A percentile compares a stretch with the other conserved stretches of the same genome.
Evolutionary conservation across 92 coral and sea anemone genomes (phyloP).

Genomic region (Epizoanthus rinbou): DNA sequence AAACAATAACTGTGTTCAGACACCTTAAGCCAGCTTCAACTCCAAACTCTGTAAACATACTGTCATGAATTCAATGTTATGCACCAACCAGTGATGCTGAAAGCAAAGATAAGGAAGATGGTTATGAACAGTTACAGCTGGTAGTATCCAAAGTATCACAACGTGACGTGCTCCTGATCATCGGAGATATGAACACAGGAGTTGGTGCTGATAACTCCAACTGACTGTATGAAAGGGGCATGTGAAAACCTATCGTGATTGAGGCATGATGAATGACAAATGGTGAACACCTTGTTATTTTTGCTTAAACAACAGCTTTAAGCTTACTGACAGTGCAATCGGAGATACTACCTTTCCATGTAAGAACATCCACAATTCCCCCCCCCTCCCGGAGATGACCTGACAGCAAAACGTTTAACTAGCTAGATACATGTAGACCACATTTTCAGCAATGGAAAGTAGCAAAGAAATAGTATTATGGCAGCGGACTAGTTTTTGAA

Average conservation of each 20-base stretch:
- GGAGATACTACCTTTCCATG: slow-evolving; percentile 31
- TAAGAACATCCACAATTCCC: slow-evolving; percentile 24
- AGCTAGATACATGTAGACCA: background rate
- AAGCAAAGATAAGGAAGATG: slow-evolving; percentile 8
- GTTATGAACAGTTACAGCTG: slow-evolving; percentile 17
- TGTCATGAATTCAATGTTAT: too few relatives aligned
- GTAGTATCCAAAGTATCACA: slow-evolving; percentile 13
- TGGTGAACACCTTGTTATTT: too few relatives aligned
- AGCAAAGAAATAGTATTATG: background rate
- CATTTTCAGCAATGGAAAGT: slow-evolving; percentile 25
- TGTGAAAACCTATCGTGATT: too few relatives aligned
- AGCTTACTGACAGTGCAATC: too few relatives aligned
- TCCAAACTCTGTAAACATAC: slow-evolving; percentile 39
- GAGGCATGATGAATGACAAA: too few relatives aligned
- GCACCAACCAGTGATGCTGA: background rate
- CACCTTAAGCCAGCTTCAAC: slow-evolving; percentile 43
- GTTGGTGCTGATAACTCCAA: slow-evolving; percentile 38
- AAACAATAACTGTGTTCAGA: too few relatives aligned
- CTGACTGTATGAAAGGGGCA: too few relatives aligned
- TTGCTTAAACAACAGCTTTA: too few relatives aligned
- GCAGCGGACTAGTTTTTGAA: too few relatives aligned
- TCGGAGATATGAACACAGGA: slow-evolving; percentile 48
- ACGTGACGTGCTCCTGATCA: slow-evolving; percentile 46
- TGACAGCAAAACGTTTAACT: too few relatives aligned
- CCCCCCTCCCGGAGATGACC: too few relatives aligned